Evolutionary conservation across 1,140 invertebrate genomes (phyloP).

Genomic region (Meteorus sp.): DNA sequence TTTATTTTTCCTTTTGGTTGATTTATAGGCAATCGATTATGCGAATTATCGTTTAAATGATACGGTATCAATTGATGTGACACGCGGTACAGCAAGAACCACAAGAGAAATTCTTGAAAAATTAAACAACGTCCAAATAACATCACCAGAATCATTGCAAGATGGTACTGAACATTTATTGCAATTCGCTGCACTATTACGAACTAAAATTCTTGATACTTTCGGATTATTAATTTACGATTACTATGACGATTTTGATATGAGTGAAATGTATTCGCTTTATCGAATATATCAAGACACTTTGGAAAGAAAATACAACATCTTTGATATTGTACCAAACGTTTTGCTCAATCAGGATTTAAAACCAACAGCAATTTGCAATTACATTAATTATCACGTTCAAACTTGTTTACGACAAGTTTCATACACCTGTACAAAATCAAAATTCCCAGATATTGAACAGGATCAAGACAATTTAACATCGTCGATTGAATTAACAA

Average conservation of each 20-base stretch:
- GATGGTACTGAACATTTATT: conserved; percentile 32
- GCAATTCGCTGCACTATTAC: conserved; percentile 30
- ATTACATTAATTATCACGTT: conserved; percentile 24
- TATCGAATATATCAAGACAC: conserved; percentile 35
- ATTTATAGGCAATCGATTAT: conserved; percentile 30
- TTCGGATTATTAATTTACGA: conserved; percentile 38
- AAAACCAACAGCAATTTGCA: conserved; percentile 31
- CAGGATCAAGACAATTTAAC: neutral
- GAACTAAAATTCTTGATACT: conserved; percentile 32
- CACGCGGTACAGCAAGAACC: conserved; percentile 2
- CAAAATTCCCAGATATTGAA: conserved; percentile 23
- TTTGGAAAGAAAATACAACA: conserved; percentile 36
- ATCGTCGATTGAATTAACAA: conserved; percentile 18
- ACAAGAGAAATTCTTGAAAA: conserved; percentile 29
- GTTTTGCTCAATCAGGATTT: conserved; percentile 24
- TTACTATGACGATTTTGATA: conserved; percentile 37
- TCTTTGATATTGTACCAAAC: conserved; percentile 33
- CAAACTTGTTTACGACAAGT: conserved; percentile 27
- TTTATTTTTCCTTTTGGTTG: neutral
- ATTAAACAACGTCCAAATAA: conserved; percentile 5
- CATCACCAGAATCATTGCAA: conserved; percentile 23
- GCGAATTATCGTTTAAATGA: conserved; percentile 23
- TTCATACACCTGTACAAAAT: conserved; percentile 25
- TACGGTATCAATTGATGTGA: neutral
- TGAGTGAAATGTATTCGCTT: conserved; percentile 33